Evolutionary conservation across 2,113 vertebrate genomes (phyloP).

Genomic region (Nerophis ophidion): DNA sequence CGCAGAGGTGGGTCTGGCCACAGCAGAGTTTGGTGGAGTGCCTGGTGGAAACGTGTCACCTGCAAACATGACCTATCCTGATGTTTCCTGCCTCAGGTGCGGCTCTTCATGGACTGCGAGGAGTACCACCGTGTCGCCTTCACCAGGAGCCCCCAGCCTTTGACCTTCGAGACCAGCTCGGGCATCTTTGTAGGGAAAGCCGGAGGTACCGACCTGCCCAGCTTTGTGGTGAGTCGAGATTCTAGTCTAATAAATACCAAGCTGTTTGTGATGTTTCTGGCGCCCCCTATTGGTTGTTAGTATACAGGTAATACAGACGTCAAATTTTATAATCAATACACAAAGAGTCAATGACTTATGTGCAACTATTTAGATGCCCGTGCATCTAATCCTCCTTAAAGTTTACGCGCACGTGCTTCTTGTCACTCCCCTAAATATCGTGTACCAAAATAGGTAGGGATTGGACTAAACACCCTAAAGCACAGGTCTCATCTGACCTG

Average conservation of each 20-base stretch:
- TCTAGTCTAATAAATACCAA: background rate
- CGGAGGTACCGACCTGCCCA: constrained; percentile 80
- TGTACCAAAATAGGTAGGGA: too few species aligned
- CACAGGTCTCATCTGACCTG: too few species aligned
- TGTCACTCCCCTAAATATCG: too few species aligned
- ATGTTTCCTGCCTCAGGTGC: constrained; percentile 46
- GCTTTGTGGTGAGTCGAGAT: constrained; percentile 82
- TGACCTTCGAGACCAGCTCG: constrained; percentile 82
- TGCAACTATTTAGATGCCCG: too few species aligned
- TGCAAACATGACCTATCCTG: background rate
- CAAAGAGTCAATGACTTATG: too few species aligned
- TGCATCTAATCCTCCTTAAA: too few species aligned
- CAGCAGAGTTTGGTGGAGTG: too few species aligned
- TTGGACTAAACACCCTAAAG: too few species aligned
- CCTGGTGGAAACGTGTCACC: background rate
- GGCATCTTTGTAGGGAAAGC: constrained; percentile 93
- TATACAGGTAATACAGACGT: background rate
- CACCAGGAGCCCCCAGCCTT: constrained; percentile 65
- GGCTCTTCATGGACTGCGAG: constrained; percentile 88
- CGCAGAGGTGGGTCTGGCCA: constrained; percentile 50
- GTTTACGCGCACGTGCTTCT: too few species aligned
- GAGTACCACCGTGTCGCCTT: constrained; percentile 78
- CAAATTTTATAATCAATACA: too few species aligned
- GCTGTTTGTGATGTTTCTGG: background rate
- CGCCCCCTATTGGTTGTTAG: too few species aligned